A percentile compares a stretch with the other conserved stretches of the same genome.
Conservation (phyloP, 2,113 vertebrate species). For the Monopterus albus region DNA sequence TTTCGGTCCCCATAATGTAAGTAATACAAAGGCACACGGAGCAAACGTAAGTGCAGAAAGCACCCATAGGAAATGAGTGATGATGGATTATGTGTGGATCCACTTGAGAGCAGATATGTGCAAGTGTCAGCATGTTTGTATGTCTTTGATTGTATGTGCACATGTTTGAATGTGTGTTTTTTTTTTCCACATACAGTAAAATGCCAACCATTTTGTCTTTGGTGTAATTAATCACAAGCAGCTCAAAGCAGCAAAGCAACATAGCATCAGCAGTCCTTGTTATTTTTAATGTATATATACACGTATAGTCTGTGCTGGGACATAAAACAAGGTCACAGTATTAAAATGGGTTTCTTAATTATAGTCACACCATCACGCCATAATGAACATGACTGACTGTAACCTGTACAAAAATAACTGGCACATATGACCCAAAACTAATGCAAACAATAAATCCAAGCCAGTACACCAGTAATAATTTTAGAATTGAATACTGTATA, state of each 20-base stretch:
- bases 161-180: not conserved
- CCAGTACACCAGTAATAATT: not conserved
- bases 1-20: too few relatives aligned
- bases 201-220: conserved; percentile 29
- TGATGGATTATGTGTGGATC: conserved; percentile 27
- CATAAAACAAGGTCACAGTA: conserved; percentile 43
- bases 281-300: conserved; percentile 11
- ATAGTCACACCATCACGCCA: conserved; percentile 21
- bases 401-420: conserved; percentile 29
- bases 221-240: conserved; percentile 56
- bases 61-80: conserved; percentile 6
- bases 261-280: not conserved
- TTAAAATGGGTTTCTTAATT: conserved; percentile 45
- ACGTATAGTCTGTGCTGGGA: conserved; percentile 18
- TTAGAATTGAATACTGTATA: not conserved
- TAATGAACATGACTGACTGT: conserved; percentile 20
- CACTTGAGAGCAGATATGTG: conserved; percentile 33
- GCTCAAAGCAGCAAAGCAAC: conserved; percentile 22
- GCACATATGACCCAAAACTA: conserved; percentile 4
- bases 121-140: not conserved
- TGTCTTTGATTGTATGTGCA: not conserved
- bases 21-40: conserved; percentile 16
- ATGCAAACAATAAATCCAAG: not conserved
- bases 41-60: conserved; percentile 16
- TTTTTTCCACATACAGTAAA: conserved; percentile 5